These are phyloP conservation scores for Lepidurus apus DNA, from an alignment of 1,140 invertebrate genomes.

Conservation along the genomic window DNA sequence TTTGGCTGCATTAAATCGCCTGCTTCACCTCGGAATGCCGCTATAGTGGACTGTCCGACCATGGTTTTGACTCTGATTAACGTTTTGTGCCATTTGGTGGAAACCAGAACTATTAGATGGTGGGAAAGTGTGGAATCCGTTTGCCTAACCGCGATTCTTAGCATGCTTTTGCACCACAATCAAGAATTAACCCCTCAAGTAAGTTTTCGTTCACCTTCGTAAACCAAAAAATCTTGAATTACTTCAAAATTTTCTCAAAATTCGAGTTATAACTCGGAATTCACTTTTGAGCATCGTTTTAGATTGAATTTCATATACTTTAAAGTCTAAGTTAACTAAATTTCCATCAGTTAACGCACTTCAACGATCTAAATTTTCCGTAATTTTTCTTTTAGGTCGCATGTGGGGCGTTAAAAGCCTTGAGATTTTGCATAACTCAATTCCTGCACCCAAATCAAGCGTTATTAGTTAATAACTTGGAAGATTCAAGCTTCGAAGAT, in stretches of 20 bases:
- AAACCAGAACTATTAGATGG: constrained; percentile 27
- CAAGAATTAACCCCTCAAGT: constrained; percentile 23
- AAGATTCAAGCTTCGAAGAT: constrained; percentile 57
- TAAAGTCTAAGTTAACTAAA: background rate
- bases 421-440: constrained; percentile 31
- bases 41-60: background rate
- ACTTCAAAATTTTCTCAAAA: too few relatives aligned
- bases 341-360: background rate
- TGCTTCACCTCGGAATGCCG: background rate
- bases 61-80: constrained; percentile 26
- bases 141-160: constrained; percentile 27
- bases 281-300: background rate
- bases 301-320: background rate
- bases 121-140: constrained; percentile 29
- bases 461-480: constrained; percentile 57
- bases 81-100: constrained; percentile 24
- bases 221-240: too few relatives aligned
- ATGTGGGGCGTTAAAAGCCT: constrained; percentile 29
- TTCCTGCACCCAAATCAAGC: constrained; percentile 33
- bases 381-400: constrained; percentile 28
- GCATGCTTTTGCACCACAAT: constrained; percentile 26
- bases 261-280: background rate
- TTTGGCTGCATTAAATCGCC: background rate
- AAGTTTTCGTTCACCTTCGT: background rate
- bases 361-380: background rate